A percentile compares a stretch with the other conserved stretches of the same genome.
phyloP scores from a whole-genome alignment of 2,113 vertebrate species.

The Urocitellus parryii region DNA sequence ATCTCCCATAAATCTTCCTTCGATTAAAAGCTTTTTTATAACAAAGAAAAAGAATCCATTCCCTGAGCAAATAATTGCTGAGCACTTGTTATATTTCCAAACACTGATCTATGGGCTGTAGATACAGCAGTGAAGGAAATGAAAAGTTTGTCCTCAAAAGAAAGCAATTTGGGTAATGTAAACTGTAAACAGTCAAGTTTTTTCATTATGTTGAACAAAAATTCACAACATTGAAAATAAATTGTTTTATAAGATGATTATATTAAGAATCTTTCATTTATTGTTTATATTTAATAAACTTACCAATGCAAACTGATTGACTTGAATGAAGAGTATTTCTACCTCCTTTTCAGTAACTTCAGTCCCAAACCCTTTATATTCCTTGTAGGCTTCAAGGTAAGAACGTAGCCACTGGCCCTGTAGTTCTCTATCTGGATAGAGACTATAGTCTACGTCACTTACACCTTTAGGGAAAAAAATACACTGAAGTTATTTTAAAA shows the following conservation, averaged over 20 bases:
- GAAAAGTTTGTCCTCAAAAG: slow-evolving; percentile 7
- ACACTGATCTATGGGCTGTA: background rate
- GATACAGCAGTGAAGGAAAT: background rate
- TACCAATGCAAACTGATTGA: slow-evolving; percentile 97
- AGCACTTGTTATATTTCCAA: background rate
- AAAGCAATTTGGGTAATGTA: background rate
- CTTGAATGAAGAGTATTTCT: slow-evolving; percentile 96
- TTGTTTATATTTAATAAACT: slow-evolving; percentile 78
- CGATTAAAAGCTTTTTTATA: background rate
- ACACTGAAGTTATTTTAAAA: background rate
- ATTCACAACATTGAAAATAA: slow-evolving; percentile 43
- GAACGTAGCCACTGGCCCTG: slow-evolving; percentile 95
- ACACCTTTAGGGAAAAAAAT: slow-evolving; percentile 88
- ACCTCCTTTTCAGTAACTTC: slow-evolving; percentile 94
- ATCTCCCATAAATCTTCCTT: background rate
- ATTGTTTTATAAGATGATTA: background rate
- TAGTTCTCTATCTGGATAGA: slow-evolving; percentile 93
- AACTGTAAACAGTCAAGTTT: background rate
- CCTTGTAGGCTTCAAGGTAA: slow-evolving; percentile 97
- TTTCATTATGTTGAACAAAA: slow-evolving; percentile 61
- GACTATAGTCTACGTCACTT: slow-evolving; percentile 97
- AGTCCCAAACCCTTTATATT: slow-evolving; percentile 91
- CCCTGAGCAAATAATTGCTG: background rate
- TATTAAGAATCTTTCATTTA: background rate
- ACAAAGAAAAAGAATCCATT: slow-evolving; percentile 27